Conservation (phyloP, 2,797 vertebrate genomes). For the Gymnodraco acuticeps region DNA sequence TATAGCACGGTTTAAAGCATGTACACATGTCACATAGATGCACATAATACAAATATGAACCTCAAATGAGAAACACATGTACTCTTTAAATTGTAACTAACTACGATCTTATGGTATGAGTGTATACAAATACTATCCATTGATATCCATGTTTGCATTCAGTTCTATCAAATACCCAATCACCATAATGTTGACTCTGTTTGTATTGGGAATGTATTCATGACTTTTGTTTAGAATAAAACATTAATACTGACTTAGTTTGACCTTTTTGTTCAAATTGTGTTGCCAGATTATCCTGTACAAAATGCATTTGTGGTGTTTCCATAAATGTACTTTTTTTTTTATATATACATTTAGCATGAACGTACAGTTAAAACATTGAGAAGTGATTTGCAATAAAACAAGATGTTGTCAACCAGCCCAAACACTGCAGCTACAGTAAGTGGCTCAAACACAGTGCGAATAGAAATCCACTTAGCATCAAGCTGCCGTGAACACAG, state of each 20-base stretch:
- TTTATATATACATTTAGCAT: constrained; percentile 9
- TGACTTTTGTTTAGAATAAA: neutral
- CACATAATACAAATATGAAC: no score
- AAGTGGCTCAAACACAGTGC: constrained; percentile 30
- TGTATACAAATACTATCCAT: no score
- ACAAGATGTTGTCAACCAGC: constrained; percentile 44
- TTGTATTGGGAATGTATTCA: neutral
- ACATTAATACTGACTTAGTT: neutral
- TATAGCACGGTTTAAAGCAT: no score
- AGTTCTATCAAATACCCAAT: no score
- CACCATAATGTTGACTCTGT: no score
- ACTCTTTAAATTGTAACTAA: no score
- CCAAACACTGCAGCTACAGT: constrained; percentile 24
- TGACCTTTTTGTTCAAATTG: neutral
- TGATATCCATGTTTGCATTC: neutral
- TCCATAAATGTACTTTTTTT: neutral
- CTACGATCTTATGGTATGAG: constrained; percentile 3
- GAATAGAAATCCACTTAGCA: constrained; percentile 55
- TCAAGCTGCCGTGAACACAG: constrained; percentile 35
- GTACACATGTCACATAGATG: no score
- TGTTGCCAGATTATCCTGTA: neutral
- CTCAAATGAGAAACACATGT: no score
- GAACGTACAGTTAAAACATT: constrained; percentile 38
- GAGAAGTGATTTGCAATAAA: constrained; percentile 53
- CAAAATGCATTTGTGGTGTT: constrained; percentile 17